phyloP scores from a whole-genome alignment of 2,113 vertebrate genomes.

The Hypocryptadius cinnamomeus region DNA sequence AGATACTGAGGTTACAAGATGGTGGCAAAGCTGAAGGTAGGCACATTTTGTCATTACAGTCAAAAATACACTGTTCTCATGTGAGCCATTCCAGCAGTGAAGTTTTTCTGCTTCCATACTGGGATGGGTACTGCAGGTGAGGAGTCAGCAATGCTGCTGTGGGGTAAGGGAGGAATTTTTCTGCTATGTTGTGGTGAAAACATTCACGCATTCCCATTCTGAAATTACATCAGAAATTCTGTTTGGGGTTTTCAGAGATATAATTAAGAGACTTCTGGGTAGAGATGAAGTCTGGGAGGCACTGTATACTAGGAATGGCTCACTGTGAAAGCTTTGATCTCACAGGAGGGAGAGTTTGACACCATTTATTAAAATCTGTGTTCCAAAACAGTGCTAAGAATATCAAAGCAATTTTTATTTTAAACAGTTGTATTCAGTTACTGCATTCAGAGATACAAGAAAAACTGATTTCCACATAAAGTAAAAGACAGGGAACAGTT shows the following conservation, averaged over 20 bases:
- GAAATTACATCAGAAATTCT: background rate
- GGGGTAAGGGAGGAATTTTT: background rate
- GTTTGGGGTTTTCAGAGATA: background rate
- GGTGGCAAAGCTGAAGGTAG: background rate
- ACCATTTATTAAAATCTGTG: background rate
- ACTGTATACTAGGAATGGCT: background rate
- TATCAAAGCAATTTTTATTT: background rate
- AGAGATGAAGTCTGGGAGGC: background rate
- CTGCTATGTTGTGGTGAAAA: background rate
- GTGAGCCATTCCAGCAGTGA: background rate
- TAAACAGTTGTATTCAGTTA: background rate
- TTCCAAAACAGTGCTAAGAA: background rate
- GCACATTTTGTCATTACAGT: background rate
- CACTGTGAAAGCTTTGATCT: background rate
- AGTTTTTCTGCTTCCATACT: background rate
- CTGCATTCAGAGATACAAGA: background rate
- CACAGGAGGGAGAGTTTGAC: background rate
- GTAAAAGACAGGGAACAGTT: background rate
- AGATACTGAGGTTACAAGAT: background rate
- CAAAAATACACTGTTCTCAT: background rate
- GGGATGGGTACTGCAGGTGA: background rate
- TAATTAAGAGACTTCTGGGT: background rate
- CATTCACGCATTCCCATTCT: background rate
- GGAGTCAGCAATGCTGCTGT: background rate
- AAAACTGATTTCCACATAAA: background rate